Evolutionary conservation across 1,140 invertebrate genomes (phyloP).

Genomic region (Halotydeus destructor): DNA sequence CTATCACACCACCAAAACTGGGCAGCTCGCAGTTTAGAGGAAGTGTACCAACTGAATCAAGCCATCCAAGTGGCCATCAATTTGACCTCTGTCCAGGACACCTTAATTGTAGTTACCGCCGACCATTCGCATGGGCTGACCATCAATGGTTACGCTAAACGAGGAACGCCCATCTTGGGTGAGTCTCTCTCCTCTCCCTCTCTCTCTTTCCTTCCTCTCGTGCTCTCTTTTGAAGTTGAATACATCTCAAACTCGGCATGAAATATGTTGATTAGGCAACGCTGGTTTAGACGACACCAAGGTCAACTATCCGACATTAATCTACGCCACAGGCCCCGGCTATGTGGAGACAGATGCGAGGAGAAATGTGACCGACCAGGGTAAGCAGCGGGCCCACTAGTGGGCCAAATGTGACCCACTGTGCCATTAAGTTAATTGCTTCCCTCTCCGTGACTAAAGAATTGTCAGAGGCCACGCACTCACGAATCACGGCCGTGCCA

Average conservation of each 20-base stretch:
- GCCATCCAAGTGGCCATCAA: slow-evolving; percentile 19
- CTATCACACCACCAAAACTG: slow-evolving; percentile 49
- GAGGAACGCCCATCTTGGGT: slow-evolving; percentile 20
- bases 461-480: background rate
- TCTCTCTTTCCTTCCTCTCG: no score
- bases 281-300: background rate
- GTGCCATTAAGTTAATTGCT: background rate
- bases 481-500: background rate
- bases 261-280: background rate
- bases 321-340: slow-evolving; percentile 56
- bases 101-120: slow-evolving; percentile 21
- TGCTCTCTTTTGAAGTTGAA: no score
- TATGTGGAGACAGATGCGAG: slow-evolving; percentile 18
- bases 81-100: slow-evolving; percentile 18
- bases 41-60: slow-evolving; percentile 18
- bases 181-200: no score
- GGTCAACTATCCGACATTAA: slow-evolving; percentile 43
- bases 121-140: slow-evolving; percentile 22
- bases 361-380: background rate
- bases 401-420: background rate
- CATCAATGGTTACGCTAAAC: slow-evolving; percentile 20
- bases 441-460: background rate
- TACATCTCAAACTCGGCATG: background rate
- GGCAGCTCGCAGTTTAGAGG: slow-evolving; percentile 18
- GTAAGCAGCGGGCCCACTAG: background rate